Conservation (phyloP, 2,888 invertebrate species). For the Sesamia inferens region DNA sequence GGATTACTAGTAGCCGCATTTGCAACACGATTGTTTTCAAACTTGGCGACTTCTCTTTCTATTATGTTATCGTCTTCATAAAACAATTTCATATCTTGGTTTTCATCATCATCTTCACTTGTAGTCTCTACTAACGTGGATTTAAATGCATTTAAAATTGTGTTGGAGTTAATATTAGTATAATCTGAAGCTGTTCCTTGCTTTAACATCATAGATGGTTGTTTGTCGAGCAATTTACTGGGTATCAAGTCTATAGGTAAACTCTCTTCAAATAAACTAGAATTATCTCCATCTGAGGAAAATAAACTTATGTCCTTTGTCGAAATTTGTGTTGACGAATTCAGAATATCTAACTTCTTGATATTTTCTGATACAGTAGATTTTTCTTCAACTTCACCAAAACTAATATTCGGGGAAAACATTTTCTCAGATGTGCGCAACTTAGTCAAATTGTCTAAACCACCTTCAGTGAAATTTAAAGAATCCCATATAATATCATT, state of each 20-base stretch:
- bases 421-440: slow-evolving; percentile 70
- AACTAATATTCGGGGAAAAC: slow-evolving; percentile 82
- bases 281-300: slow-evolving; percentile 86
- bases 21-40: slow-evolving; percentile 67
- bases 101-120: slow-evolving; percentile 68
- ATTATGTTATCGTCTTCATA: slow-evolving; percentile 77
- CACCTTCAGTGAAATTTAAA: slow-evolving; percentile 78
- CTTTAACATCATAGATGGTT: slow-evolving; percentile 53
- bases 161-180: slow-evolving; percentile 72
- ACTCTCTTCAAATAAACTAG: slow-evolving; percentile 90
- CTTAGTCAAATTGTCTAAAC: slow-evolving; percentile 77
- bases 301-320: slow-evolving; percentile 83
- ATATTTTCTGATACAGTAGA: slow-evolving; percentile 46
- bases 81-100: slow-evolving; percentile 82
- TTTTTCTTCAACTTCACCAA: slow-evolving; percentile 74
- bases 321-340: slow-evolving; percentile 65
- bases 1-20: slow-evolving; percentile 73
- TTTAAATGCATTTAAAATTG: slow-evolving; percentile 79
- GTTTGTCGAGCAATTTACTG: slow-evolving; percentile 84
- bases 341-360: slow-evolving; percentile 46
- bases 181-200: slow-evolving; percentile 64
- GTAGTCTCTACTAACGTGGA: slow-evolving; percentile 70
- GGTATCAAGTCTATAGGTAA: slow-evolving; percentile 88
- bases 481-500: slow-evolving; percentile 83
- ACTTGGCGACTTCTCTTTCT: slow-evolving; percentile 44